Evolutionary conservation across 2,113 vertebrate genomes (phyloP).

Genomic region (Calidris pygmaea): DNA sequence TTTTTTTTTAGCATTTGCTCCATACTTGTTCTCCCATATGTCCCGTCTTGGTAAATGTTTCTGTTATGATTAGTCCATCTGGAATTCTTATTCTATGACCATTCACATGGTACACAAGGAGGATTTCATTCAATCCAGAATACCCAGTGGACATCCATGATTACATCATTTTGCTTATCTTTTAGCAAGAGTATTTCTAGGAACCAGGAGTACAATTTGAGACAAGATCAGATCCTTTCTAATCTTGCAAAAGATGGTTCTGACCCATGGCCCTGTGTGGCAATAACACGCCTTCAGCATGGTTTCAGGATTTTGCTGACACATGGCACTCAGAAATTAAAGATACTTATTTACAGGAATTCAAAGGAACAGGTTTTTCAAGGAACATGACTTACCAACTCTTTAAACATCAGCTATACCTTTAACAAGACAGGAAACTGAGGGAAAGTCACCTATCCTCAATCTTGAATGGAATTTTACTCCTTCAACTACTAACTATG

Average conservation of each 20-base stretch:
- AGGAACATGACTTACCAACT: background rate
- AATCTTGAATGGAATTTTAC: background rate
- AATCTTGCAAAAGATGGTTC: background rate
- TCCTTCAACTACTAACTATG: background rate
- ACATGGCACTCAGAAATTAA: background rate
- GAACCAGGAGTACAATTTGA: background rate
- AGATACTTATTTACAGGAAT: background rate
- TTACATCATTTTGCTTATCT: constrained; percentile 45
- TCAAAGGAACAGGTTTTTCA: background rate
- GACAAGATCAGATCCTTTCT: background rate
- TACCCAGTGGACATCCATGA: background rate
- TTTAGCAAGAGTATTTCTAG: constrained; percentile 43
- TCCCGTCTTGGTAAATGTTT: background rate
- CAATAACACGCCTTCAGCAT: background rate
- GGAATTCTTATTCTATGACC: background rate
- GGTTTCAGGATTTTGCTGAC: background rate
- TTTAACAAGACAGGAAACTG: background rate
- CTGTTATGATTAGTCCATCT: background rate
- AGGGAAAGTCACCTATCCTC: background rate
- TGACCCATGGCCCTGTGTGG: background rate
- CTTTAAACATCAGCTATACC: background rate
- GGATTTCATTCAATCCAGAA: constrained; percentile 36
- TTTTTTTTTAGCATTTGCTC: background rate
- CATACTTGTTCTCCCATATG: background rate
- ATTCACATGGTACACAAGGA: background rate